A percentile compares a stretch with the other conserved stretches of the same genome.
These are phyloP conservation scores for Philypnodon macrostomus DNA, from an alignment of 2,797 vertebrate species.

Conservation along the genomic window DNA sequence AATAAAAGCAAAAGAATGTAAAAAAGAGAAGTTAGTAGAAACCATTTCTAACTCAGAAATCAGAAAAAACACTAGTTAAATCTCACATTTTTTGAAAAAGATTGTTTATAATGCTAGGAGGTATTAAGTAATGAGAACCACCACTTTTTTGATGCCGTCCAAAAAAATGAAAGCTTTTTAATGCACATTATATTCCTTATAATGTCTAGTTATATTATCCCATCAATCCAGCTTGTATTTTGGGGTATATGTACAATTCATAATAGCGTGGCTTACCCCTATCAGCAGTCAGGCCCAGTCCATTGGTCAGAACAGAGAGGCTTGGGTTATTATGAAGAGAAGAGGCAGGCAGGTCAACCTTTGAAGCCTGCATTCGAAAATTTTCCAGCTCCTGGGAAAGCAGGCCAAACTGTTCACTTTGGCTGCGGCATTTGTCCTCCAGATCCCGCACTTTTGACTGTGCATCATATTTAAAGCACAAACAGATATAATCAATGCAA, in stretches of 20 bases:
- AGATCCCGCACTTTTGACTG: constrained; percentile 93
- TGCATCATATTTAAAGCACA: constrained; percentile 1
- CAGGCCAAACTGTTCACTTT: constrained; percentile 91
- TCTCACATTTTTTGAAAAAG: no score
- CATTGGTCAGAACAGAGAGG: constrained; percentile 77
- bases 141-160: neutral
- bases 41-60: neutral
- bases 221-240: neutral
- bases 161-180: no score
- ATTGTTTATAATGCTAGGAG: neutral
- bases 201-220: neutral
- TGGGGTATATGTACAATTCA: neutral
- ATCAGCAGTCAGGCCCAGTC: constrained; percentile 73
- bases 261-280: constrained; percentile 65
- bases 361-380: constrained; percentile 89
- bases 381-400: constrained; percentile 91
- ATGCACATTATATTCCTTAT: neutral
- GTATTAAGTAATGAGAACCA: neutral
- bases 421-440: constrained; percentile 93
- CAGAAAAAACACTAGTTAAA: no score
- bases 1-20: constrained; percentile 20
- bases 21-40: neutral
- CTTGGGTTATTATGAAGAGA: constrained; percentile 75
- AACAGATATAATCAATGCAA: neutral
- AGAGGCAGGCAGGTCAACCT: constrained; percentile 80